Evolutionary conservation across 2,888 invertebrate species (phyloP), one percentile per base, ranked within the genome.

Genomic region (Merodon equestris): DNA sequence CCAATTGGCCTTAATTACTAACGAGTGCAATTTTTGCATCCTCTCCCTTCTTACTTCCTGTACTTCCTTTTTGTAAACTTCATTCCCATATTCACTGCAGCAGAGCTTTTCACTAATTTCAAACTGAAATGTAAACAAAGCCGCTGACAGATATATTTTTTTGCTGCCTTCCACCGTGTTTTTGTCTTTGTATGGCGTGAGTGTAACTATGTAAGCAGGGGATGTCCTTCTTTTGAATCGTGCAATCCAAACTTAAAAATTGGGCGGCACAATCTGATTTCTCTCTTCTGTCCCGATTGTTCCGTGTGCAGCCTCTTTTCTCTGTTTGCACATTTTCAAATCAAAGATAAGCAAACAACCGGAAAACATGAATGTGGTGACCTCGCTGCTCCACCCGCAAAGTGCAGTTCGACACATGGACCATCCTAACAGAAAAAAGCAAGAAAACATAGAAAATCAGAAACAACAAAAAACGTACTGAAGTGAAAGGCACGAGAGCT

Each of bases 341-440:
- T 77, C 76, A 77, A 77, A 67, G 76, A 66, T 72, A 66, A 72
- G 67, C 67, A 77, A 77, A 67, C 66, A 72, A 57, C 38, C 48
- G 60, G 56, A 61, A 75, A 77, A 61, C 57, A 45, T 67, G 67
- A 72, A 77, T 76, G 27, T 27, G 27, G 60, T 38, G 27, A 34
- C 61, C 64, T 19, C 27, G 40, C 58, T 40, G 34, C 14, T 42
- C 60, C 58, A 60, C 60, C 64, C 54, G 45, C 56, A 66, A 53
- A 67, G 54, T 50, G 48, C 66, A 51, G 15, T 47, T 51, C 56
- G 44, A 50, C 50, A 42, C 42, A 42, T 15, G 44, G 47, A 61
- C 45, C 54, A 40, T 40, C 19, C 18, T 60, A 50, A 54, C 48
- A 63, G 54, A 57, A 9, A 13, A 12, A 27, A 54, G 38, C 47